Evolutionary conservation across 2,797 vertebrate genomes (phyloP), one percentile per base, ranked within the genome.

Genomic region (Synaphobranchus kaupii): DNA sequence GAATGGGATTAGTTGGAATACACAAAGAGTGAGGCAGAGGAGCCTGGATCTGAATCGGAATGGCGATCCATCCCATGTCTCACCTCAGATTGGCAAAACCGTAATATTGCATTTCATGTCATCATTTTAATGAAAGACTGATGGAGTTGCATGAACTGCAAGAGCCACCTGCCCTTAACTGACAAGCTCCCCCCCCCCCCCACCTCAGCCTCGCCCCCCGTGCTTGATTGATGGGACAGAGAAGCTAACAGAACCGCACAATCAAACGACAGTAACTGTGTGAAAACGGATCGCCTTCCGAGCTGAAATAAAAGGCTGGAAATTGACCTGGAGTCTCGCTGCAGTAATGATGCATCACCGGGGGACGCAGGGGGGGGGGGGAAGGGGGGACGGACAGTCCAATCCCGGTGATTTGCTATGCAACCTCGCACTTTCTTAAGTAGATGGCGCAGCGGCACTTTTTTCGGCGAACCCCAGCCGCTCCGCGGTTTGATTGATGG

Each of bases 31-130:
- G 68, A 39, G 56, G 56, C 28, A 39, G 83, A 2, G 83, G 89
- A 86, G 86, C 90, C 88, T 90, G 91, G 89, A 89, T 86, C 88
- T 89, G 88, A 92, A 93, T 94, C 89, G 90, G 84, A 90, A 91
- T 89, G 89, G 91, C 66, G 89, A 91, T 91, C 89, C 88, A 87
- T 90, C 90, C 89, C 50, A 17, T n/a, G 31, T 20, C 81, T 83
- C 48, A 7, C 34, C 12, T 28, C 6, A 86, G 86, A 88, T 39
- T 54, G 81, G 89, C 85, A 50, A 47, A 4, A 84, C 89, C 91
- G 93, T 92, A 91, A 91, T 90, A 88, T 90, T 89, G 91, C 87
- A 91, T 90, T 91, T 92, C 86, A 91, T 91, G 83, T 91, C 87
- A 87, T 88, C 86, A 17, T 54, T 90, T 86, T 89, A 85, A 86